Percentiles rank a stretch among this genome's conserved stretches.
phyloP scores from a whole-genome alignment of 2,797 vertebrate species.

The Cryptoprocta ferox region DNA sequence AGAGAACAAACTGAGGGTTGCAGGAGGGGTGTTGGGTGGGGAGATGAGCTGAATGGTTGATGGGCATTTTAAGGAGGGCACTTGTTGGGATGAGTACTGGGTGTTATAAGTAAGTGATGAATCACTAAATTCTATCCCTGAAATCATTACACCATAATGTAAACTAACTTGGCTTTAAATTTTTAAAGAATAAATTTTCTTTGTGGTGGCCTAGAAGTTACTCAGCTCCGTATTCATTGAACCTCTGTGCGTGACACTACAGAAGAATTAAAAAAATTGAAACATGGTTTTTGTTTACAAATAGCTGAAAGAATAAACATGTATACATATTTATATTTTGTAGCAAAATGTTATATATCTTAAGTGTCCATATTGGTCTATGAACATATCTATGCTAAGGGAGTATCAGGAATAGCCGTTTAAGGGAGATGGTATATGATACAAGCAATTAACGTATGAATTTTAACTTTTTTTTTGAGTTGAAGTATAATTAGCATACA shows the following conservation, averaged over 20 bases:
- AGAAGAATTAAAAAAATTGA: neutral
- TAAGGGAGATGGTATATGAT: neutral
- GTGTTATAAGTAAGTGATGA: too few relatives aligned
- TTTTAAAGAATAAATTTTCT: too few relatives aligned
- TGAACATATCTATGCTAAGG: neutral
- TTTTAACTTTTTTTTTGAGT: neutral
- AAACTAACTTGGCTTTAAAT: too few relatives aligned
- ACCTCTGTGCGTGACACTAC: neutral
- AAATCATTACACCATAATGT: too few relatives aligned
- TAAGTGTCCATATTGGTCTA: neutral
- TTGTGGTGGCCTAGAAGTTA: neutral
- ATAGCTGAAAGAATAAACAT: neutral
- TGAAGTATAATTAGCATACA: neutral
- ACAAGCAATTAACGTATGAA: neutral
- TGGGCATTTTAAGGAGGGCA: too few relatives aligned
- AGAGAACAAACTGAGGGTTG: too few relatives aligned
- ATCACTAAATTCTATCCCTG: too few relatives aligned
- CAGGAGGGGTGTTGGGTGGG: too few relatives aligned
- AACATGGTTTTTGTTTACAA: neutral
- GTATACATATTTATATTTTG: constrained; percentile 2
- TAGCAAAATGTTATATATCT: neutral
- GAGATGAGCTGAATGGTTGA: too few relatives aligned
- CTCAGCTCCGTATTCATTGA: neutral
- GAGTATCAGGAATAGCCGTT: neutral
- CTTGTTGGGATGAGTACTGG: too few relatives aligned